These are phyloP conservation scores for Rhea americana DNA, from an alignment of 2,113 vertebrate genomes.

Conservation along the genomic window DNA sequence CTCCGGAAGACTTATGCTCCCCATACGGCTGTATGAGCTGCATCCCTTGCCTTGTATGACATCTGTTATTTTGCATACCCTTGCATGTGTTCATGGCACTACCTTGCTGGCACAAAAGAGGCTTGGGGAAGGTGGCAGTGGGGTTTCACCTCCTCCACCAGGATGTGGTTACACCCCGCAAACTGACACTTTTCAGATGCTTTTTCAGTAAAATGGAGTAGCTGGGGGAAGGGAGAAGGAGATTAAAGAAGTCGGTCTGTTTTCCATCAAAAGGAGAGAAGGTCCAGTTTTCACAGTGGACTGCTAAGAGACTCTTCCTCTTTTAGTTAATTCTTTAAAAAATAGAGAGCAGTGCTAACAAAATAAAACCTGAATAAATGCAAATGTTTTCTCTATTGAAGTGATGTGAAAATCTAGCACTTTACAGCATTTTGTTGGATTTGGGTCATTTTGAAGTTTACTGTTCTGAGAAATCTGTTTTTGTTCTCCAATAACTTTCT, in stretches of 20 bases:
- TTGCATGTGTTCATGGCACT: not conserved
- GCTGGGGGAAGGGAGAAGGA: not conserved
- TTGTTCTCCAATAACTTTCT: not conserved
- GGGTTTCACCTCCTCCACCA: not conserved
- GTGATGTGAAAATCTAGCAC: not conserved
- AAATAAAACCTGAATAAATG: not conserved
- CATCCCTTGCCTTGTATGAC: not conserved
- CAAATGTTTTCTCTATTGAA: not conserved
- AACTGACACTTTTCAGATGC: not conserved
- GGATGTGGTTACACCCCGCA: not conserved
- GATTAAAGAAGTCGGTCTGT: not conserved
- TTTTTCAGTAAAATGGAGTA: not conserved
- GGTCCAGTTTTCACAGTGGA: not conserved
- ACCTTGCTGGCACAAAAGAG: not conserved
- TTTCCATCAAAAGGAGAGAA: not conserved
- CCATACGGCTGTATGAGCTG: rapidly evolving
- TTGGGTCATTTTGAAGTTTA: not conserved
- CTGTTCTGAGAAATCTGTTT: not conserved
- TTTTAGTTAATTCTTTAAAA: not conserved
- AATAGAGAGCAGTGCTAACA: not conserved
- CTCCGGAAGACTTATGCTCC: not conserved
- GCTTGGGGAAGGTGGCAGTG: not conserved
- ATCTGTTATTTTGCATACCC: too few relatives aligned
- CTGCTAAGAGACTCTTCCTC: not conserved
- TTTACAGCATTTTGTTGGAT: not conserved